Conservation (phyloP, 2,888 invertebrate species). For the Polia nebulosa region DNA sequence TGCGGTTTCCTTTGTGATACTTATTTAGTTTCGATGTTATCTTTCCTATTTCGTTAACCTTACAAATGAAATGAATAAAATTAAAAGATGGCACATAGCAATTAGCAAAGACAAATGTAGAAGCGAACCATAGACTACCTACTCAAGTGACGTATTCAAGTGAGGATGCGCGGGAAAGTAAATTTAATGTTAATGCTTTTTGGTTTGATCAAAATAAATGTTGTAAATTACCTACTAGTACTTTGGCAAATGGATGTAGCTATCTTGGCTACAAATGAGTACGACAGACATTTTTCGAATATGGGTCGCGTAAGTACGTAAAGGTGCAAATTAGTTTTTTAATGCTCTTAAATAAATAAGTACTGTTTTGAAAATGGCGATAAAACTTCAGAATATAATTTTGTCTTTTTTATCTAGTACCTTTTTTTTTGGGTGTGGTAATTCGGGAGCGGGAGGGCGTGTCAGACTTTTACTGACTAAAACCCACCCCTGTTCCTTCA, state of each 20-base stretch:
- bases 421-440: no score
- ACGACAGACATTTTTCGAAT: slow-evolving; percentile 6
- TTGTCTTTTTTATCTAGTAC: neutral
- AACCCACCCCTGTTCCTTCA: no score
- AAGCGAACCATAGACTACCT: slow-evolving; percentile 28
- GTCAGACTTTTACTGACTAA: no score
- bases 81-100: slow-evolving; percentile 37
- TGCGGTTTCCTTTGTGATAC: no score
- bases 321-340: slow-evolving; percentile 29
- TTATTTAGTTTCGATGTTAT: no score
- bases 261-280: slow-evolving; percentile 18
- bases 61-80: slow-evolving; percentile 31
- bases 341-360: slow-evolving; percentile 7
- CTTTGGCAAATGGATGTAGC: slow-evolving; percentile 11
- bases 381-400: neutral
- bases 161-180: slow-evolving; percentile 41
- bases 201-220: slow-evolving; percentile 18
- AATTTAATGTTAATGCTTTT: slow-evolving; percentile 21
- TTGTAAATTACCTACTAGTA: slow-evolving; percentile 23
- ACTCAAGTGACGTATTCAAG: slow-evolving; percentile 35
- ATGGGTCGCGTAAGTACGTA: slow-evolving; percentile 13
- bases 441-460: no score
- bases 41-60: no score
- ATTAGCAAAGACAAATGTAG: slow-evolving; percentile 43
- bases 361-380: slow-evolving; percentile 5